Evolutionary conservation across 1,140 invertebrate species (phyloP).

Genomic region (Pinna nobilis): DNA sequence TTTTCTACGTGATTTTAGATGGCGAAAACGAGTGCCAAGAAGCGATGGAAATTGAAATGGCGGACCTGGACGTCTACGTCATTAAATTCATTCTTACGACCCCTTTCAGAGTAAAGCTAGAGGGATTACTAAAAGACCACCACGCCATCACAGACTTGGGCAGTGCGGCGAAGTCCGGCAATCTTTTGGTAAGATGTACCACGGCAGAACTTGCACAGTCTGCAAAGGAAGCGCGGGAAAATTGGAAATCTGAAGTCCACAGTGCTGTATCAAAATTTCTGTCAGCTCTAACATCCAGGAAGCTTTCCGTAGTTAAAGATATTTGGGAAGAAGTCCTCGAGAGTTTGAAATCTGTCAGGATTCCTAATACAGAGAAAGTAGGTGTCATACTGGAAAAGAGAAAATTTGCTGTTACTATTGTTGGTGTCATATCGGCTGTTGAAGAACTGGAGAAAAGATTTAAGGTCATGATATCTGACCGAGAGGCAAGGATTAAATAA

Average conservation of each 20-base stretch:
- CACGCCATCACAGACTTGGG: too few species aligned
- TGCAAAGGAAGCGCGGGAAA: neutral
- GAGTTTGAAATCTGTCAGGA: neutral
- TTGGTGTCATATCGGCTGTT: conserved; percentile 2
- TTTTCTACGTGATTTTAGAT: too few species aligned
- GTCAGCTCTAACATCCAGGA: neutral
- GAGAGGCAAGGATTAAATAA: too few species aligned
- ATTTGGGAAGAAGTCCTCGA: conserved; percentile 4
- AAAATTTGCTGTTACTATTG: conserved; percentile 3
- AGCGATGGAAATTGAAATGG: too few species aligned
- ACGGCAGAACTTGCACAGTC: neutral
- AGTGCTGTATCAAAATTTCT: neutral
- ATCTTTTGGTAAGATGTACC: too few species aligned
- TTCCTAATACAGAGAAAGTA: conserved; percentile 28
- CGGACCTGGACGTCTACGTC: too few species aligned
- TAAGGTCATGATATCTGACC: too few species aligned
- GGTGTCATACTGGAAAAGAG: conserved; percentile 17
- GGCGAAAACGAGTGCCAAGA: too few species aligned
- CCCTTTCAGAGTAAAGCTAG: too few species aligned
- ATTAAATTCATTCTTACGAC: too few species aligned
- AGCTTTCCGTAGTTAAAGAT: conserved; percentile 1
- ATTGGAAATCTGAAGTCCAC: conserved; percentile 6
- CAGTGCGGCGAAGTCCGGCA: too few species aligned
- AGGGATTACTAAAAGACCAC: too few species aligned
- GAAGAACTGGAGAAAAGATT: conserved; percentile 1